phyloP scores from a whole-genome alignment of 2,888 invertebrate genomes.

The Drosophila siamana region DNA sequence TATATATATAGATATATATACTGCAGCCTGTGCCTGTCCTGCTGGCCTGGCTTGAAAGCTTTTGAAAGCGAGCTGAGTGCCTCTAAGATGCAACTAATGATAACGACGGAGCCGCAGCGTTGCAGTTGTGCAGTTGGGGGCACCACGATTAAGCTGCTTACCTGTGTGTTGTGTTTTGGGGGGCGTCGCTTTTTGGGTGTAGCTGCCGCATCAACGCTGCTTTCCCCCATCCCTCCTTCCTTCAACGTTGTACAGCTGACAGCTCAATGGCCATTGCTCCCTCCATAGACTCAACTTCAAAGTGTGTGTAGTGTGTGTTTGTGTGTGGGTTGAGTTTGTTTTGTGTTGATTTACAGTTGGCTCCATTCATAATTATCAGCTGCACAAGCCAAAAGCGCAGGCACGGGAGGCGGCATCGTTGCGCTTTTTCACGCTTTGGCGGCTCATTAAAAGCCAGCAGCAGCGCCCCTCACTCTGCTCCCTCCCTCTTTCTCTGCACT shows the following conservation, averaged over 20 bases:
- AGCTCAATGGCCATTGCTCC: constrained; percentile 70
- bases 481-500: constrained; percentile 11
- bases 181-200: constrained; percentile 44
- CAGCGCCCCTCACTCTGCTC: constrained; percentile 35
- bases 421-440: constrained; percentile 80
- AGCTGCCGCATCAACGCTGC: constrained; percentile 72
- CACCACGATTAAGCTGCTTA: constrained; percentile 77
- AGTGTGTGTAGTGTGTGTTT: constrained; percentile 34
- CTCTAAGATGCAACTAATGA: constrained; percentile 82
- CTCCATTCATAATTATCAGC: constrained; percentile 78
- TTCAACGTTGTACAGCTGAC: constrained; percentile 43
- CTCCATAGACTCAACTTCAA: neutral
- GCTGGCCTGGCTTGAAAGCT: constrained; percentile 59
- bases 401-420: constrained; percentile 47
- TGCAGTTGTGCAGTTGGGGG: constrained; percentile 12
- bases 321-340: constrained; percentile 75
- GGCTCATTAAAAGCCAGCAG: constrained; percentile 71
- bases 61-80: constrained; percentile 77
- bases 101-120: constrained; percentile 54
- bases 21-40: constrained; percentile 15
- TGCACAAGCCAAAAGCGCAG: constrained; percentile 13
- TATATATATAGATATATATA: no score
- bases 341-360: constrained; percentile 77
- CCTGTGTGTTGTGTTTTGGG: constrained; percentile 55
- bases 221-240: constrained; percentile 28